Base-by-base conservation (phyloP, 2,113 vertebrate genomes). In the Perca schrenkii region DNA sequence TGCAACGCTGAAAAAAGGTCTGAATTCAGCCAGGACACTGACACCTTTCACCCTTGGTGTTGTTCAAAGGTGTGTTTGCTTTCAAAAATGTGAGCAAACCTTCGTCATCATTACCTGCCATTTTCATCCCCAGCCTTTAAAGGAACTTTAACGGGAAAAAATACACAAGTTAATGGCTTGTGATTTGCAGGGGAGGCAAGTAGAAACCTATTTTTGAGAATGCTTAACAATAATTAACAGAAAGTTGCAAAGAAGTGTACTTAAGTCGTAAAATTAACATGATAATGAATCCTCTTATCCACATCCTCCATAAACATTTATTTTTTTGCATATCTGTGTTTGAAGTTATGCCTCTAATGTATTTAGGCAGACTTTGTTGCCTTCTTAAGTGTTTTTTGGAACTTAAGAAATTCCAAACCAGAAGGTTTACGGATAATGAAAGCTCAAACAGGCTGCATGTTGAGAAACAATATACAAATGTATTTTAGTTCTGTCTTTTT, bases 51-150 rank as follows among this genome's bases (percentile, higher is more conserved):
- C 94, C 93, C 90, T 90, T 84, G 19, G 84, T 97, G 96, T 97
- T 97, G 93, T 96, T 94, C 95, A 94, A 98, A 97, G 97, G 97
- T 96, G 96, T 96, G 96, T 95, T 96, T 94, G 88, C 95, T 88
- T 95, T 91, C 43, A 90, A 87, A 91, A 96, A 96, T 96, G 92
- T 93, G 95, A 94, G 94, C 94, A 93, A 95, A 95, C 96, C 95
- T 98, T 97, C 97, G 97, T 98, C 98, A 99, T 95, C 83, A 86
- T 95, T 95, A 97, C 96, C 97, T 97, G 96, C 92, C 83, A 93
- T 96, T 95, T 96, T 95, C 91, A 94, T 93, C 91, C 84, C 77
- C 49, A 1, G 60, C 68, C 83, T 88, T 92, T 91, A 84, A 94
- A 91, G 86, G 75, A 86, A 93, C 64, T 88, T 91, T 90, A 53